These are phyloP conservation scores for Teleopsis dalmanni DNA, from an alignment of 1,140 invertebrate genomes.

Conservation along the genomic window DNA sequence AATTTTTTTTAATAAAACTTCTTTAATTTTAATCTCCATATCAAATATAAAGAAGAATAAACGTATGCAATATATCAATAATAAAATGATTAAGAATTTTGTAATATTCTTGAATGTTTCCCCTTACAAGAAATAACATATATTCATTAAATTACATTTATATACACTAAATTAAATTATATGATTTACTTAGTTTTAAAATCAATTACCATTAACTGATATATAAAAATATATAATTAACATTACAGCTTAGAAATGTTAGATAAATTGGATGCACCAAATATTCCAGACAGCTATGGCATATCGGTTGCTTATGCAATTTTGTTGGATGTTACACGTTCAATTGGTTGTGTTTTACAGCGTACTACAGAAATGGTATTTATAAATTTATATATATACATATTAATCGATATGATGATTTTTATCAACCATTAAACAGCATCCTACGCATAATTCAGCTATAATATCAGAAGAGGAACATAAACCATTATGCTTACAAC, in stretches of 20 bases:
- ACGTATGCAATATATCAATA: too few relatives aligned
- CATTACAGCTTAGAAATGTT: constrained; percentile 80
- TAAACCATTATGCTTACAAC: constrained; percentile 58
- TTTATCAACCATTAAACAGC: constrained; percentile 13
- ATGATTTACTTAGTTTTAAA: too few relatives aligned
- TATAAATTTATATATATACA: not conserved
- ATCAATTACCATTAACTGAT: too few relatives aligned
- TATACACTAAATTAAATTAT: too few relatives aligned
- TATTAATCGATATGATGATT: not conserved
- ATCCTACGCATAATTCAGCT: constrained; percentile 42
- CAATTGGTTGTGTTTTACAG: constrained; percentile 50
- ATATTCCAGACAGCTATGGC: constrained; percentile 89
- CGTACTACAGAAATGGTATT: constrained; percentile 27
- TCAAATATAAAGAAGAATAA: too few relatives aligned
- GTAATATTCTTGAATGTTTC: too few relatives aligned
- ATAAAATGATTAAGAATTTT: too few relatives aligned
- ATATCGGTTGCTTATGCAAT: constrained; percentile 91
- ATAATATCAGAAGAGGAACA: constrained; percentile 48
- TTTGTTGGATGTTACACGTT: constrained; percentile 79
- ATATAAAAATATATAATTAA: not conserved
- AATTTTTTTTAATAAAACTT: too few relatives aligned
- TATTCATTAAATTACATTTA: too few relatives aligned
- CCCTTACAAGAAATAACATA: too few relatives aligned
- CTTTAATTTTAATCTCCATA: too few relatives aligned
- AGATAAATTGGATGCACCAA: constrained; percentile 88